Evolutionary conservation across 1,140 invertebrate genomes (phyloP).

Genomic region (Drosophila ogumai): DNA sequence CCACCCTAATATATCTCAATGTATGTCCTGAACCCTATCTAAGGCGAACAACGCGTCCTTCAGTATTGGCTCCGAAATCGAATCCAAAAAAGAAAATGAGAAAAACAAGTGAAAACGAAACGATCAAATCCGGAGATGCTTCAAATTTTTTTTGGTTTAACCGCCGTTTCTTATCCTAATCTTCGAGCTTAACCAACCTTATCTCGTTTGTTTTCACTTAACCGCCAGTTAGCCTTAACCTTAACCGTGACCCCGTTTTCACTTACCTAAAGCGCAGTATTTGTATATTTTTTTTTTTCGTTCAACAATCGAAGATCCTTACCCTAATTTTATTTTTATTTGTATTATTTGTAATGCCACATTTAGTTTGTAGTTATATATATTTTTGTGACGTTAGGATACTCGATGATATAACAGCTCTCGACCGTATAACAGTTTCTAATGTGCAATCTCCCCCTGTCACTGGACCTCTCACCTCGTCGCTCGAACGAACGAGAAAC

Average conservation of each 20-base stretch:
- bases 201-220: conserved; percentile 1
- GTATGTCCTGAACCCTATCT: conserved; percentile 1
- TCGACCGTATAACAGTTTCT: conserved; percentile 17
- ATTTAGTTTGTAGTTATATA: conserved; percentile 22
- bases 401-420: conserved; percentile 11
- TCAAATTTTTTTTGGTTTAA: not conserved
- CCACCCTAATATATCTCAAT: not conserved
- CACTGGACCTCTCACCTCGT: not conserved
- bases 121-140: conserved; percentile 6
- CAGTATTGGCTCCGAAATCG: conserved; percentile 42
- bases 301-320: conserved; percentile 8
- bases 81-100: conserved; percentile 16
- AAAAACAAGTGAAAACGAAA: conserved; percentile 10
- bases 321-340: conserved; percentile 2
- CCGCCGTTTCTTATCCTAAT: not conserved
- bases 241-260: conserved; percentile 10
- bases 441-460: conserved; percentile 56
- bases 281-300: conserved; percentile 14
- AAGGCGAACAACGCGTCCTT: conserved; percentile 3
- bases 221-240: not conserved
- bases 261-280: conserved; percentile 50
- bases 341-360: conserved; percentile 1
- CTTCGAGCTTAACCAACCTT: not conserved
- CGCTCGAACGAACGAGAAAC: too few relatives aligned
- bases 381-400: conserved; percentile 21